phyloP scores from a whole-genome alignment of 2,113 vertebrate species.

The Chauna torquata region DNA sequence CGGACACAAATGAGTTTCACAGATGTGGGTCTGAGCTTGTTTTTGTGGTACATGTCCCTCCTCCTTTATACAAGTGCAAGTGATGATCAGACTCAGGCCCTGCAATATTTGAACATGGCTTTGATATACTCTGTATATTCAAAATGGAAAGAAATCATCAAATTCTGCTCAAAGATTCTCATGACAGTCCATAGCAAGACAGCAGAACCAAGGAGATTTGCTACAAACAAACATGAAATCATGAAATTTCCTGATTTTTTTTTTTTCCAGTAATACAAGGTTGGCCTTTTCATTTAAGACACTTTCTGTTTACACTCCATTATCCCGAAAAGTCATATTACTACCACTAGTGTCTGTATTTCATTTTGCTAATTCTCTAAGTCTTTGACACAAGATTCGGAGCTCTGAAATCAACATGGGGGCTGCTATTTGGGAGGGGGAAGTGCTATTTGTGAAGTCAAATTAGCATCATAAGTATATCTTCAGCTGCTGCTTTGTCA shows the following conservation, averaged over 20 bases:
- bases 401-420: not conserved
- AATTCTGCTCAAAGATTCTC: not conserved
- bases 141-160: not conserved
- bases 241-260: not conserved
- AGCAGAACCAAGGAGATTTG: not conserved
- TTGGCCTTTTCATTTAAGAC: conserved; percentile 21
- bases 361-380: not conserved
- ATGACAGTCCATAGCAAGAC: not conserved
- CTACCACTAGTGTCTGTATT: not conserved
- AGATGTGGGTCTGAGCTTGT: not conserved
- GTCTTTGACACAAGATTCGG: not conserved
- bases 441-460: not conserved
- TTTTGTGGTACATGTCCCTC: not conserved
- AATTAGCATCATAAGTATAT: not conserved
- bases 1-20: not conserved
- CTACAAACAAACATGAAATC: not conserved
- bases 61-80: conserved; percentile 1
- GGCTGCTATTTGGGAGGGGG: not conserved
- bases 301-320: conserved; percentile 34
- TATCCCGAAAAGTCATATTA: conserved; percentile 69
- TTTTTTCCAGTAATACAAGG: not conserved
- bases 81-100: not conserved
- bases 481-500: not conserved
- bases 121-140: not conserved
- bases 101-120: not conserved